Base-by-base conservation (phyloP, 2,797 vertebrate genomes). In the Molossus molossus region DNA sequence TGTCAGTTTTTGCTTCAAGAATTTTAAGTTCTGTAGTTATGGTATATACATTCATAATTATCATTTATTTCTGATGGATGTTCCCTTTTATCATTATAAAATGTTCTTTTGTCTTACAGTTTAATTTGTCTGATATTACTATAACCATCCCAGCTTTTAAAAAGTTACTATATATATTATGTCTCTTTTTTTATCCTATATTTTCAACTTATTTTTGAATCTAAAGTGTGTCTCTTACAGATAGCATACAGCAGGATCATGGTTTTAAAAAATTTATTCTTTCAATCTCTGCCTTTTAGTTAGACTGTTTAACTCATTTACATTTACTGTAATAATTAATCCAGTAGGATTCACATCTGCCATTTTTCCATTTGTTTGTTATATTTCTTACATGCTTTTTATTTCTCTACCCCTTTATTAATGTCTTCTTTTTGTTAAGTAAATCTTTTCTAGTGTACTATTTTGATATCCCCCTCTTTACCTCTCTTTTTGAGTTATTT, bases 1-100 rank as follows among this genome's bases (percentile, higher is more conserved):
- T 91, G 65, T 53, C 45, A 91, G 53, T 40, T 91, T 91, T 91
- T 73, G 60, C 67, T 73, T 82, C 5, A 15, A 62, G 40, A 72
- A 70, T 50, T 50, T 91, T 72, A 91, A 40, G 29, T 76, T 53
- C 58, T 82, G 27, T 70, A 62, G 29, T 58, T 70, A 37, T 53
- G 15, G 29, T 67, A 91, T 53, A 62, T 58, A 62, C 62, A 23
- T 21, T 62, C 25, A 62, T 72, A 72, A 73, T 70, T 73, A 29
- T 72, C 45, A 62, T 21, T 62, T 62, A 62, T 82, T 70, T 82
- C 73, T 89, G 58, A 89, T 40, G 18, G n/a, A 65, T 65, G 57
- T 14, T 21, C 23, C 15, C 11, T 62, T 88, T 64, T 77, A 53
- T 77, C 3, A 77, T 53, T 87, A 62, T 50, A 37, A 53, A 87